Evolutionary conservation across 2,888 invertebrate species (phyloP), one percentile per base, ranked within the genome.

Genomic region (Lysandra coridon): DNA sequence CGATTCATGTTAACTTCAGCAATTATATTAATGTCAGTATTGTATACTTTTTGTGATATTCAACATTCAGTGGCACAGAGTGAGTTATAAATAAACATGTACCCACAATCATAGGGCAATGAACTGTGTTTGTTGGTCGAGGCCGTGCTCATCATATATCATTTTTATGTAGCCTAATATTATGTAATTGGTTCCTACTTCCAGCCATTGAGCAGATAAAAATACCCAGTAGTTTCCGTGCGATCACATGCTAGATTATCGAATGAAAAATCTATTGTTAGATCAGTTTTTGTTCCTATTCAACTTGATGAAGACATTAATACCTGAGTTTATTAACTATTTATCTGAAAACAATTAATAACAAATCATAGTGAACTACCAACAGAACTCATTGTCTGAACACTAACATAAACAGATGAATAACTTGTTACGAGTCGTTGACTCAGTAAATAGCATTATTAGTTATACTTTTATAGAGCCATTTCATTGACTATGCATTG

Each of bases 111-210:
- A 94, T 92, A 92, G 92, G 90, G 88, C 93, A 86, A 87, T 86
- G 91, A 92, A 89, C 92, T 93, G 89, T 93, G 94, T 94, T 92
- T 91, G 89, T 93, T 91, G 93, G 94, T 93, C 94, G 93, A 93
- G 94, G 93, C 89, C 93, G 84, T 81, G 81, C 81, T 80, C 84
- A 83, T 82, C 89, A 86, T 91, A 88, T 88, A 90, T 92, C 91
- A 92, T 89, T 85, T 83, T 84, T 84, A 88, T 88, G 84, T 84
- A 82, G 82, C 81, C 83, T 84, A 79, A 79, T 79, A 84, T 82
- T 83, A 80, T 78, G 79, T 82, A 79, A 80, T 78, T 78, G 77
- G 76, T 69, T 69, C 69, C 69, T 69, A 69, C 69, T 69, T 69
- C 33, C 69, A 69, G 69, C 37, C 33, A 69, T 33, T 69, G 69